Percentiles rank a stretch among this genome's conserved stretches.
Evolutionary conservation across 2,888 invertebrate species (phyloP).

Genomic region (Eupelmus urozonus): DNA sequence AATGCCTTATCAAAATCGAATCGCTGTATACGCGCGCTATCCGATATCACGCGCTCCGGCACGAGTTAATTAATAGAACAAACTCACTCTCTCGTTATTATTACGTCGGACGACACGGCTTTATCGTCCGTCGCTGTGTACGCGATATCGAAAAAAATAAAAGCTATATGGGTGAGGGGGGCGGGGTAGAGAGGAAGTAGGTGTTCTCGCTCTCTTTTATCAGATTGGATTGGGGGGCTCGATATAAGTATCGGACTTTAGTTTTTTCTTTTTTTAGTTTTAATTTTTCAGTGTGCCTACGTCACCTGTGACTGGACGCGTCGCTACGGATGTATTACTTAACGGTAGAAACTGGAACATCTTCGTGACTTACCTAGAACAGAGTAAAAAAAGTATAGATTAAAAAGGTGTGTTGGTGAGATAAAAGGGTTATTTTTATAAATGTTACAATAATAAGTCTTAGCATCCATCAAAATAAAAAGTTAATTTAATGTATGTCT

Average conservation of each 20-base stretch:
- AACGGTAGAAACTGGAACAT: conserved; percentile 63
- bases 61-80: conserved; percentile 35
- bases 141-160: too few species aligned
- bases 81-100: conserved; percentile 2
- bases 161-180: too few species aligned
- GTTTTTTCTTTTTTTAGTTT: conserved; percentile 27
- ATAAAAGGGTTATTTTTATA: too few species aligned
- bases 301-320: conserved; percentile 61
- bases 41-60: too few species aligned
- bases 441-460: too few species aligned
- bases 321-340: conserved; percentile 60
- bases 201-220: conserved; percentile 15
- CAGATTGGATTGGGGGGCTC: conserved; percentile 25
- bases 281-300: conserved; percentile 57
- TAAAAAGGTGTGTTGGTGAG: too few species aligned
- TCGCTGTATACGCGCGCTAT: conserved; percentile 1
- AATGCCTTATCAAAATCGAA: conserved; percentile 50
- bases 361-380: conserved; percentile 67
- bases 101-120: background rate
- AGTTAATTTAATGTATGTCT: too few species aligned
- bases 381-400: too few species aligned
- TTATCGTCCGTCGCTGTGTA: background rate
- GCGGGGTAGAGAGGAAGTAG: too few species aligned
- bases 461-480: too few species aligned
- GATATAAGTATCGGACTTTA: conserved; percentile 1